Evolutionary conservation across 2,797 vertebrate genomes (phyloP).

Genomic region (Acrossocheilus wenchowensis): DNA sequence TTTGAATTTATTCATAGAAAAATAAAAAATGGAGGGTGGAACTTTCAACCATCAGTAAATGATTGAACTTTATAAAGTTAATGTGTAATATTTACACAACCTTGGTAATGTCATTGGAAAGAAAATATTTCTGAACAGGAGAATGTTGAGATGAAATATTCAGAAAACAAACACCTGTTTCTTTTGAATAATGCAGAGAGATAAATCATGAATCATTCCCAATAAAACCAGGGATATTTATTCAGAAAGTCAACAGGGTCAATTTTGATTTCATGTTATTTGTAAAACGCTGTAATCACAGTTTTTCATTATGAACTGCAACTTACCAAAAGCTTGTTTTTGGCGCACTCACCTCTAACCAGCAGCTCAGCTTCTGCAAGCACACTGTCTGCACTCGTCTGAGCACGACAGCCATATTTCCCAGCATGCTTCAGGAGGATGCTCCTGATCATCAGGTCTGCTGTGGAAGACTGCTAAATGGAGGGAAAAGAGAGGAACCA

Average conservation of each 20-base stretch:
- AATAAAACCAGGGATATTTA: background rate
- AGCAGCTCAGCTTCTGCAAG: conserved; percentile 92
- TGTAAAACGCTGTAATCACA: background rate
- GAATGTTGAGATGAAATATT: background rate
- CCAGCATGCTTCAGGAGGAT: conserved; percentile 96
- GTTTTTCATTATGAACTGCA: background rate
- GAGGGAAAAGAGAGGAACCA: conserved; percentile 39
- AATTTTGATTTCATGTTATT: background rate
- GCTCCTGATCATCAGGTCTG: conserved; percentile 98
- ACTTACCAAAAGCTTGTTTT: background rate
- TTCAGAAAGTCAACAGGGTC: background rate
- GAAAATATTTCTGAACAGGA: too few species aligned
- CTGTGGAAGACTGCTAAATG: conserved; percentile 92
- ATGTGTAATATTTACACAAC: background rate
- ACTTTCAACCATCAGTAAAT: background rate
- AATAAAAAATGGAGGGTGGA: background rate
- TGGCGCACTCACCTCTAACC: conserved; percentile 89
- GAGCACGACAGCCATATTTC: conserved; percentile 92
- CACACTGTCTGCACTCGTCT: conserved; percentile 91
- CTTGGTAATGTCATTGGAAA: background rate
- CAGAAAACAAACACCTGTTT: background rate
- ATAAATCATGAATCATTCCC: background rate
- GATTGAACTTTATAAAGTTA: background rate
- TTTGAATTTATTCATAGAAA: background rate
- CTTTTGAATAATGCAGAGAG: background rate